These are phyloP conservation scores for Menidia beryllina DNA, from an alignment of 2,113 vertebrate genomes.

Conservation along the genomic window DNA sequence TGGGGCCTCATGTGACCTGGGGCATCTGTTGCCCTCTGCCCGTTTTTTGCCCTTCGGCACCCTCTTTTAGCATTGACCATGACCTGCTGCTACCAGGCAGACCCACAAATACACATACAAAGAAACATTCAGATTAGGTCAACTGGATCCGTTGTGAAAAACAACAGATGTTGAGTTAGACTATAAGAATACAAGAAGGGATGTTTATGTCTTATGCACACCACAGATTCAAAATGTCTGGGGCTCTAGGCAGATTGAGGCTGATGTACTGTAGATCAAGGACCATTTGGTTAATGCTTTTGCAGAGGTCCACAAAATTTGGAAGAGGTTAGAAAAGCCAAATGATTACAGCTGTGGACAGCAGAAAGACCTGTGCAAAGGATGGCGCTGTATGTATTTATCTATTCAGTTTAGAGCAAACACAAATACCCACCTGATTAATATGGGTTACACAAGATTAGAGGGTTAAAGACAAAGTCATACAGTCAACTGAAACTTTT, in stretches of 20 bases:
- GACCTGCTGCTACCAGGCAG: slow-evolving; percentile 50
- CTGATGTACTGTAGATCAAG: not conserved
- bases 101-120: not conserved
- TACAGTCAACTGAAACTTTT: slow-evolving; percentile 44
- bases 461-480: slow-evolving; percentile 57
- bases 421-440: slow-evolving; percentile 56
- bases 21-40: slow-evolving; percentile 71
- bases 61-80: slow-evolving; percentile 52
- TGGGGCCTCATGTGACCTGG: slow-evolving; percentile 46
- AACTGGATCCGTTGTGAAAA: slow-evolving; percentile 28
- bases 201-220: slow-evolving; percentile 15
- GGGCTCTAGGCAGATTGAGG: no score
- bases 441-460: slow-evolving; percentile 35
- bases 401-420: slow-evolving; percentile 50
- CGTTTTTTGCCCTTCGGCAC: slow-evolving; percentile 52
- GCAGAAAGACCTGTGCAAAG: slow-evolving; percentile 38
- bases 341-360: slow-evolving; percentile 56
- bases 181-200: slow-evolving; percentile 10
- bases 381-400: slow-evolving; percentile 56
- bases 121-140: slow-evolving; percentile 6
- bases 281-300: not conserved
- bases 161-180: slow-evolving; percentile 58
- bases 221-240: slow-evolving; percentile 17
- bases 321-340: slow-evolving; percentile 40
- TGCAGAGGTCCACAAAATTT: slow-evolving; percentile 13